Conservation (phyloP, 2,888 invertebrate species). For the Trissoscelio sp. region DNA sequence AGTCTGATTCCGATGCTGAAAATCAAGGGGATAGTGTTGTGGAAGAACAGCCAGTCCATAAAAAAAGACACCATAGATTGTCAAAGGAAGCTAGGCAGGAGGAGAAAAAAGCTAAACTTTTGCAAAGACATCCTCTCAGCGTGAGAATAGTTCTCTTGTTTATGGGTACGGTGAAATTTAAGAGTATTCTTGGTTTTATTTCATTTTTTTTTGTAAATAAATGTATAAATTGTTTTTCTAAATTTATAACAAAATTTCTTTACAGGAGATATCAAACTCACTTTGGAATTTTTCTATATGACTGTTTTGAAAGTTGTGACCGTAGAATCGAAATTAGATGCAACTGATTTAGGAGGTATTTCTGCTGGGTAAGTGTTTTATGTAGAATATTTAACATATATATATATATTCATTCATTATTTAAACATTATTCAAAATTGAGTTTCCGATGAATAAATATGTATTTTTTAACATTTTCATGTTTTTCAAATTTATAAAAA, state of each 20-base stretch:
- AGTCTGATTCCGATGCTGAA: conserved; percentile 89
- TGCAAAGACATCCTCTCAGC: conserved; percentile 89
- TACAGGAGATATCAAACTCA: conserved; percentile 87
- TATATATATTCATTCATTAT: no score
- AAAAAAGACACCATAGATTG: conserved; percentile 88
- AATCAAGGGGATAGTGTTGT: conserved; percentile 82
- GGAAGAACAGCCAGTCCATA: conserved; percentile 85
- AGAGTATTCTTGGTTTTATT: no score
- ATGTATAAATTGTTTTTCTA: neutral
- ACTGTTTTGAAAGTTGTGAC: conserved; percentile 90
- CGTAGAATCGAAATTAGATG: conserved; percentile 87
- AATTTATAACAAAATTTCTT: no score
- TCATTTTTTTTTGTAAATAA: no score
- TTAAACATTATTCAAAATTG: no score
- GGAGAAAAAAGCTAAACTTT: conserved; percentile 87
- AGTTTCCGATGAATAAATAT: no score
- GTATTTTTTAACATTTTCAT: no score
- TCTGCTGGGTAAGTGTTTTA: conserved; percentile 85
- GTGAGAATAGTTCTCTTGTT: conserved; percentile 87
- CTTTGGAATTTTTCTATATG: conserved; percentile 88
- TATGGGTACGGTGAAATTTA: no score
- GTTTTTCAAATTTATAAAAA: no score
- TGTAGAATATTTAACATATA: neutral
- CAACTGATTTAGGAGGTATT: conserved; percentile 85
- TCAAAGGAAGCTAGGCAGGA: conserved; percentile 88